Evolutionary conservation across 1,140 invertebrate species (phyloP), one percentile per base, ranked within the genome.

Genomic region (Pomacea maculata): DNA sequence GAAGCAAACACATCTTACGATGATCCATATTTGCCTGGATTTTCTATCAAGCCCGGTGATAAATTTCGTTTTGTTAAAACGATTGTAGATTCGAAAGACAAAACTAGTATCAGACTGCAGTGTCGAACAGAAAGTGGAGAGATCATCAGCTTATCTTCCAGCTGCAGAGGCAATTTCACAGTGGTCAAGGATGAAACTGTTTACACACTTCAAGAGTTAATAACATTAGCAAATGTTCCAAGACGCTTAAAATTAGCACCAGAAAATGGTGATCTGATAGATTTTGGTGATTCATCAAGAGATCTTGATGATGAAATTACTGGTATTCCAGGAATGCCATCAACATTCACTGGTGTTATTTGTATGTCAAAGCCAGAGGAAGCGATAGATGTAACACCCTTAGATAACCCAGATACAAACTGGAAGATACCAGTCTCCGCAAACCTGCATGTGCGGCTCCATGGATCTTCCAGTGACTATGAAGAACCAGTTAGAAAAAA

Each of bases 1-100:
- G 82, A 83, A 61, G 84, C 84, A 10, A 85, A 80, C 14, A 34
- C 80, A 14, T 70, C 78, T 70, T 85, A 82, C 75, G 84, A 85
- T 25, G 82, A 85, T 29, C 84, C 84, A 6, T 85, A 85, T 73
- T 65, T 85, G 14, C 84, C 84, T 67, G 82, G 82, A 9, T 75
- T 82, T 78, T 85, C 84, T 29, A 71, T 85, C 21, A 83, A 79
- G 21, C 57, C 73, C 19, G 84, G 84, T 14, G 84, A 85, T 70
- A 79, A 34, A 54, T 85, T 85, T 61, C 29, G 80, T 14, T 85
- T 82, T 79, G 73, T 78, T 9, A 75, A 74, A 21, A 71, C 80
- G 9, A 57, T 84, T 34, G 67, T 25, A 65, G 76, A 82, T 68
- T 45, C 67, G 0, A 80, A 72, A 68, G 82, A 73, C n/a, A 65